Evolutionary conservation across 2,113 vertebrate genomes (phyloP).

Genomic region (Equus quagga): DNA sequence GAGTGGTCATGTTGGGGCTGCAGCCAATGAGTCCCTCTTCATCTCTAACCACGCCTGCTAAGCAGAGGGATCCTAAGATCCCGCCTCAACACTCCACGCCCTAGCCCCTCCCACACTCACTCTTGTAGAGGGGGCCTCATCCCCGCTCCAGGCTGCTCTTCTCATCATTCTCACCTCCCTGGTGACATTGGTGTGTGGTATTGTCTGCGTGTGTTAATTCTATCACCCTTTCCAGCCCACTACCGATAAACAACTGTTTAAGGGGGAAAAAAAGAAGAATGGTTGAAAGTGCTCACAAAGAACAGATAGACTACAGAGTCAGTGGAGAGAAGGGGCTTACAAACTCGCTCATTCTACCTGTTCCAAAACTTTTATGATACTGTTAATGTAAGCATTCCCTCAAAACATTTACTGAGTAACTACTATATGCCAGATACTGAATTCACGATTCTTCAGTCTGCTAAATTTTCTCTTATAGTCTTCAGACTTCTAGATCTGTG

Average conservation of each 20-base stretch:
- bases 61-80: slow-evolving; percentile 16
- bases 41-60: slow-evolving; percentile 94
- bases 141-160: slow-evolving; percentile 46
- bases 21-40: slow-evolving; percentile 93
- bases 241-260: slow-evolving; percentile 83
- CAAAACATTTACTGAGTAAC: neutral
- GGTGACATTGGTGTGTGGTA: slow-evolving; percentile 66
- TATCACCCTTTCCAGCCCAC: slow-evolving; percentile 67
- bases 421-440: neutral
- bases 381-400: neutral
- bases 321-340: neutral
- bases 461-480: neutral
- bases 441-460: neutral
- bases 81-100: slow-evolving; percentile 70
- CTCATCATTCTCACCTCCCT: slow-evolving; percentile 41
- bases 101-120: neutral
- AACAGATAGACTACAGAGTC: neutral
- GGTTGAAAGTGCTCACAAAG: neutral
- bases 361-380: neutral
- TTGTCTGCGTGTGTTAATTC: slow-evolving; percentile 71
- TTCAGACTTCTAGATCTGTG: neutral
- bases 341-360: neutral
- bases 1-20: slow-evolving; percentile 86
- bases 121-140: slow-evolving; percentile 44
- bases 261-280: slow-evolving; percentile 58